Base-by-base conservation (phyloP, 2,797 vertebrate genomes). In the Gobio occitaniae region DNA sequence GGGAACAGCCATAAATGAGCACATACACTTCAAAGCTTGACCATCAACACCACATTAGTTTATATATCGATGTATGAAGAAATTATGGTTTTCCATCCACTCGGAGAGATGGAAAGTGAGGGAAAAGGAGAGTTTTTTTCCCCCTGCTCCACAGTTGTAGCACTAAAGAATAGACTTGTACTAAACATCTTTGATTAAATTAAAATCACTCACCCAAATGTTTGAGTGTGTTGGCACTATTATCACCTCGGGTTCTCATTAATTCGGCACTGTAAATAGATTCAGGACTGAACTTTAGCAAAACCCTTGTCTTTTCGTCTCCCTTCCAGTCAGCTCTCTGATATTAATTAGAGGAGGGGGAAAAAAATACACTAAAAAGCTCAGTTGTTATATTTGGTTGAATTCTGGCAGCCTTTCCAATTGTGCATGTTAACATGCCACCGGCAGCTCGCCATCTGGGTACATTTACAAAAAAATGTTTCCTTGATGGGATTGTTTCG, bases 231-330 rank as follows among this genome's bases (percentile, higher is more conserved):
- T 87, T 80, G 81, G 84, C 89, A 88, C 88, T 71, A 84, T 61
- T 79, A 84, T 92, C 91, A 90, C 91, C 90, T 89, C 91, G 79
- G 87, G 89, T 89, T 90, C 91, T 93, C 93, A 92, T 94, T 94
- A 92, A 92, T 91, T 92, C 89, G 88, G 83, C 88, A 87, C 88
- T 88, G 90, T 91, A 91, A 93, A 93, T 93, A 93, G 86, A 94
- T 92, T 93, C 88, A 84, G 90, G 91, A 84, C 80, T 92, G 90
- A 93, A 89, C 92, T 93, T 63, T 91, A 90, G 91, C 89, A 84
- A 90, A 90, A 92, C 90, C 89, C 89, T 92, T 91, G 89, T 92
- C 90, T 92, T 92, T 88, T 92, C 81, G 88, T 89, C 89, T 82
- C 86, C 89, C 87, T 90, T 87, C 84, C 84, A 86, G 87, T 87